Evolutionary conservation across 2,797 vertebrate genomes (phyloP).

Genomic region (Hippoglossus hippoglossus): DNA sequence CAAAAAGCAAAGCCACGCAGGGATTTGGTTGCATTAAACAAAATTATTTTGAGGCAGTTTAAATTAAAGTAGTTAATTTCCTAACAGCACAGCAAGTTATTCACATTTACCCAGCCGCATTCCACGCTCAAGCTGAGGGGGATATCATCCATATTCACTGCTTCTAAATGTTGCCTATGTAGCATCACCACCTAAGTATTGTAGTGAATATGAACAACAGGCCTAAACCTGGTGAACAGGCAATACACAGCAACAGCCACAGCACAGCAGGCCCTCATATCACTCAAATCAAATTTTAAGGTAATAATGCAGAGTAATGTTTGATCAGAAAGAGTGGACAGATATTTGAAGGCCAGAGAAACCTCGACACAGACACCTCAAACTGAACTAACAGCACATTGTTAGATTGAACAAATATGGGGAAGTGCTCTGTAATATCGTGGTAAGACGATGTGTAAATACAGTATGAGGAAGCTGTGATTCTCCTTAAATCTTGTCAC

Average conservation of each 20-base stretch:
- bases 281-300: background rate
- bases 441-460: background rate
- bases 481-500: slow-evolving; percentile 32
- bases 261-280: slow-evolving; percentile 25
- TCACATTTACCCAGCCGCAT: background rate
- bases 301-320: background rate
- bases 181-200: slow-evolving; percentile 10
- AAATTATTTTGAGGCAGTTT: slow-evolving; percentile 48
- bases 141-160: slow-evolving; percentile 17
- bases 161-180: slow-evolving; percentile 47
- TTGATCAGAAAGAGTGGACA: background rate
- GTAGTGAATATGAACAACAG: slow-evolving; percentile 12
- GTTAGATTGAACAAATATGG: too few relatives aligned
- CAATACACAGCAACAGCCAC: slow-evolving; percentile 24
- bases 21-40: slow-evolving; percentile 29
- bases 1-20: slow-evolving; percentile 49
- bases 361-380: background rate
- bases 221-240: slow-evolving; percentile 18
- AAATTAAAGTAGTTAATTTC: background rate
- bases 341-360: background rate
- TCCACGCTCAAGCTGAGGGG: background rate
- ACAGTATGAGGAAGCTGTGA: slow-evolving; percentile 19
- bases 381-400: background rate
- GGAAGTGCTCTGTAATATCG: slow-evolving; percentile 11
- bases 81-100: background rate